Base-by-base conservation (phyloP, 2,113 vertebrate genomes). In the Lathamus discolor region DNA sequence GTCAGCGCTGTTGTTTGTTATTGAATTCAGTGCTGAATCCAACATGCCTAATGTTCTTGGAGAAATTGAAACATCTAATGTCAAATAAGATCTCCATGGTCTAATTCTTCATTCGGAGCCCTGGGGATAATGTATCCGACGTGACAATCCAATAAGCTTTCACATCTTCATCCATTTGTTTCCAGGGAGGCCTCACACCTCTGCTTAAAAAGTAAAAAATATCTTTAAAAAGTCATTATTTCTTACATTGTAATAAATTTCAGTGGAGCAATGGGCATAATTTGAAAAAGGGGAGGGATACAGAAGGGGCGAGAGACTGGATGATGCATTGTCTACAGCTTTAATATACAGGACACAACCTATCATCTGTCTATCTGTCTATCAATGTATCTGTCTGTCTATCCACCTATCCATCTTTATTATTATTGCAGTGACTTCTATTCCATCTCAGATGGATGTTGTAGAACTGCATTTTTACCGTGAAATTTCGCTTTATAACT, bases 1-100 rank as follows among this genome's bases (percentile, higher is more conserved):
- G 90, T 84, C 95, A 91, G 51, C 0, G 1, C 68, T 72, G 93
- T 92, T 84, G 72, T 92, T 96, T 81, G 72, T 91, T 77, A 84
- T 87, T 75, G 76, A 90, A 94, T 95, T 94, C 68, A 43, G 84
- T 76, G 87, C 94, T 73, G 79, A 89, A 96, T 86, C 89, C 93
- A 95, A 87, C 92, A 69, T 39, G 87, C 31, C 10, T 95, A 86
- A 95, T 95, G 79, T 86, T 95, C 83, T 80, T 83, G 90, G 94
- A 96, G 90, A 97, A 98, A 98, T 95, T 96, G 97, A 98, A 97
- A 97, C 97, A 97, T 97, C 96, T 96, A 79, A 93, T 96, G 97
- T 97, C 97, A 97, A 96, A 96, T 97, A 93, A 95, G 93, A 97
- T 95, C 72, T 98, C 86, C 39, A 87, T 89, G 92, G 91, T 98